Evolutionary conservation across 2,113 vertebrate species (phyloP).

Genomic region (Cololabis saira): DNA sequence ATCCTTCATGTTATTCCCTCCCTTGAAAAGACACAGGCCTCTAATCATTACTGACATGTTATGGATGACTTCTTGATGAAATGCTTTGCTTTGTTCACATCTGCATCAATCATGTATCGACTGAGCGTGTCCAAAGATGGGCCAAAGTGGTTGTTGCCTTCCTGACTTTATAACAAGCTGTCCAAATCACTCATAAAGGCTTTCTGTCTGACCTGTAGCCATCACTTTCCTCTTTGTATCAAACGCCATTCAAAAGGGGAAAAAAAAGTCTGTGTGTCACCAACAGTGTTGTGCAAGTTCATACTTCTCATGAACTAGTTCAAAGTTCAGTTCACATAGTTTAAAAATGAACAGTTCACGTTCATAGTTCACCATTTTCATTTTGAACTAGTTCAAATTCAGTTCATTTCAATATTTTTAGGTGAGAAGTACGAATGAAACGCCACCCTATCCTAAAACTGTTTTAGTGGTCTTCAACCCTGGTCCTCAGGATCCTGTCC

Average conservation of each 20-base stretch:
- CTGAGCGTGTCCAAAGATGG: constrained; percentile 20
- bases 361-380: too few species aligned
- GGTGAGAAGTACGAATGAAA: too few species aligned
- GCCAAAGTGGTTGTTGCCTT: constrained; percentile 4
- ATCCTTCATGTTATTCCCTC: constrained; percentile 41
- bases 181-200: neutral
- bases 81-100: constrained; percentile 29
- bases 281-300: too few species aligned
- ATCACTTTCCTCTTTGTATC: neutral
- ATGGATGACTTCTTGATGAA: constrained; percentile 55
- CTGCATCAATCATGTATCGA: constrained; percentile 54
- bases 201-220: constrained; percentile 3
- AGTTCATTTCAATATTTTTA: too few species aligned
- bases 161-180: constrained; percentile 36
- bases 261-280: neutral
- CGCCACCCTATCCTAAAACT: too few species aligned
- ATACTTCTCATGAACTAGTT: too few species aligned
- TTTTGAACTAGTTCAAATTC: too few species aligned
- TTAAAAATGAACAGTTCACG: too few species aligned
- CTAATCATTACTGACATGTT: constrained; percentile 54
- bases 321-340: too few species aligned
- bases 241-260: neutral
- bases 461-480: too few species aligned
- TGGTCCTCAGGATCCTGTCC: too few species aligned
- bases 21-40: constrained; percentile 14